phyloP scores from a whole-genome alignment of 1,140 invertebrate species.

The Achroia grisella region DNA sequence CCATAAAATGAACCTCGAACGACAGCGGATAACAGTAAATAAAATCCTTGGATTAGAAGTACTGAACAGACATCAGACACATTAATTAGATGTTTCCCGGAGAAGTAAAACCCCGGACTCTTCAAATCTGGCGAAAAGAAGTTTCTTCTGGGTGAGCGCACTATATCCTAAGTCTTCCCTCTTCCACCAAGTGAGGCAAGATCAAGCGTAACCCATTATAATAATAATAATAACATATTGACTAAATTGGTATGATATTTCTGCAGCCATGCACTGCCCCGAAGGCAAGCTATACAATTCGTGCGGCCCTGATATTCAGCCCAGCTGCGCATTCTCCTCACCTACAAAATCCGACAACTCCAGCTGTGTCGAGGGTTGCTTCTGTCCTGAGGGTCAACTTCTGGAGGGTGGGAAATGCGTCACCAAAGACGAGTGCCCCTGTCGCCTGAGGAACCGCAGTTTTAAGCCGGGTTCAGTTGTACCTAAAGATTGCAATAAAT shows the following conservation, averaged over 20 bases:
- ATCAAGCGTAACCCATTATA: no score
- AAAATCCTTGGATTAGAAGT: no score
- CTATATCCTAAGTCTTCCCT: no score
- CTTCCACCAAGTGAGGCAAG: no score
- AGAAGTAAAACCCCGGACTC: no score
- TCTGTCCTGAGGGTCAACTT: conserved; percentile 84
- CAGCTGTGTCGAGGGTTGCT: conserved; percentile 90
- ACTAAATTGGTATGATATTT: not conserved
- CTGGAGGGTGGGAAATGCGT: conserved; percentile 85
- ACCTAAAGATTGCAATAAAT: conserved; percentile 89
- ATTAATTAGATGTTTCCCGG: no score
- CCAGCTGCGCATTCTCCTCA: conserved; percentile 54
- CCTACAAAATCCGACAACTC: conserved; percentile 29
- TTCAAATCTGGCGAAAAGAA: no score
- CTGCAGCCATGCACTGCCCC: conserved; percentile 80
- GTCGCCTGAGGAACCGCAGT: conserved; percentile 82
- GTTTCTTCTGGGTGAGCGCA: no score
- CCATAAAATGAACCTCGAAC: no score
- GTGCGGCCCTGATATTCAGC: conserved; percentile 78
- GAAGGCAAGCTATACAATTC: conserved; percentile 80
- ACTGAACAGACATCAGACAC: no score
- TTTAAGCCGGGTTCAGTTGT: conserved; percentile 83
- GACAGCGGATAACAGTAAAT: no score
- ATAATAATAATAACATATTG: no score
- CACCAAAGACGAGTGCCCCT: conserved; percentile 82